Percentiles rank a stretch among this genome's conserved stretches.
Evolutionary conservation across 2,888 invertebrate species (phyloP).

Genomic region (Petrophora chlorosata): DNA sequence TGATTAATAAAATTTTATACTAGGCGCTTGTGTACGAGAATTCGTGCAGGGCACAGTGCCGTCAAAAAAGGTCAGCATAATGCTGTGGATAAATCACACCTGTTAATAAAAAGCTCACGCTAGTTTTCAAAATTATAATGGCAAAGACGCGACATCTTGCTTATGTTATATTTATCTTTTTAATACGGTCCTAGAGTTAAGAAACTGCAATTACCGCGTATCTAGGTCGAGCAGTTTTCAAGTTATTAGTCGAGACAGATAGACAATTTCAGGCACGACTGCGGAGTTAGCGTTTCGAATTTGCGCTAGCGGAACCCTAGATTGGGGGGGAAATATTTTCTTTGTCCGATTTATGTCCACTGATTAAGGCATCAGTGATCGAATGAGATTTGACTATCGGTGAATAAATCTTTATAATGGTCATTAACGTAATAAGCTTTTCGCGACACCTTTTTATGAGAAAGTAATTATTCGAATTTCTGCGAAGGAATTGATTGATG

Average conservation of each 20-base stretch:
- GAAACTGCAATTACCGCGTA: constrained; percentile 25
- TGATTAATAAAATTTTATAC: too few species aligned
- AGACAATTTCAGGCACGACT: constrained; percentile 24
- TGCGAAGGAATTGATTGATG: neutral
- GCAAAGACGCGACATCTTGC: too few species aligned
- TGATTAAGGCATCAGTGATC: constrained; percentile 27
- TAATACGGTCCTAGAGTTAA: constrained; percentile 9
- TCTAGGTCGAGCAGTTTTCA: constrained; percentile 30
- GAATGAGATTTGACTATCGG: constrained; percentile 16
- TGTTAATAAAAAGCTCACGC: too few species aligned
- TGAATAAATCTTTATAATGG: constrained; percentile 11
- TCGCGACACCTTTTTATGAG: too few species aligned
- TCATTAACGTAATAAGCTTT: constrained; percentile 10
- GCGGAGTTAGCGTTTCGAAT: constrained; percentile 12
- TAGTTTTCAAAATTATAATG: too few species aligned
- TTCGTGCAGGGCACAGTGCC: too few species aligned
- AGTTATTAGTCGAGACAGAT: constrained; percentile 28
- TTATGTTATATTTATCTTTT: neutral
- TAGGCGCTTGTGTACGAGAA: too few species aligned
- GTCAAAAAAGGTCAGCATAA: too few species aligned
- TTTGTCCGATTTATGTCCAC: constrained; percentile 28
- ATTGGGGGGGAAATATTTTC: constrained; percentile 16
- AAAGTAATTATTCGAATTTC: too few species aligned
- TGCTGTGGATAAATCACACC: too few species aligned
- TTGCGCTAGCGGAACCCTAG: constrained; percentile 9